phyloP scores from a whole-genome alignment of 2,113 vertebrate genomes.

The Lepus americanus region DNA sequence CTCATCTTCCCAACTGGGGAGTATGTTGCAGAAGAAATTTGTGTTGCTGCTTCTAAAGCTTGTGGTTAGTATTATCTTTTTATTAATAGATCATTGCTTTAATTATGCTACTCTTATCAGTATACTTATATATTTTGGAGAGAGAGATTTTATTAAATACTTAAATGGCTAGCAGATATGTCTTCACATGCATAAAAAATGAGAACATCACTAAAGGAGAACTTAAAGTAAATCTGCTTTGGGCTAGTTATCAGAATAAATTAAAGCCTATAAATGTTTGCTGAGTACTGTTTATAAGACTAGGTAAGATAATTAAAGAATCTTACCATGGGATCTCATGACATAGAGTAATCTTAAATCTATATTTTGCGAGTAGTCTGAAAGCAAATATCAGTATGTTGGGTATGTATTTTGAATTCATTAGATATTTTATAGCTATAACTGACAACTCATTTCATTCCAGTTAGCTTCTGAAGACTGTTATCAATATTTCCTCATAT shows the following conservation, averaged over 20 bases:
- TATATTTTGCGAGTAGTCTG: neutral
- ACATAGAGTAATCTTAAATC: neutral
- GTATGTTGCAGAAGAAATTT: slow-evolving; percentile 95
- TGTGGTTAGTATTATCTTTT: slow-evolving; percentile 91
- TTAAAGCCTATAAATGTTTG: neutral
- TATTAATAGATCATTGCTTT: slow-evolving; percentile 9
- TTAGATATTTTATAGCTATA: neutral
- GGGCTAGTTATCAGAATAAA: neutral
- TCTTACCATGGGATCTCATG: neutral
- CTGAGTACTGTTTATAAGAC: neutral
- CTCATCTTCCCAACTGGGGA: slow-evolving; percentile 92
- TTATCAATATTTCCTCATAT: neutral
- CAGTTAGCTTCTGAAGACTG: neutral
- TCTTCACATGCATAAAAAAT: slow-evolving; percentile 29
- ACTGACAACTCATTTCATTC: neutral
- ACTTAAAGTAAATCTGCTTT: slow-evolving; percentile 23
- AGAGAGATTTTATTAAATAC: neutral
- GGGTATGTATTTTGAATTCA: slow-evolving; percentile 19
- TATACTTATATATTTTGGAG: neutral
- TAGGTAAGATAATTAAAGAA: neutral
- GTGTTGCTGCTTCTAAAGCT: slow-evolving; percentile 93
- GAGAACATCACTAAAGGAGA: neutral
- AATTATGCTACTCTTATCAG: slow-evolving; percentile 34
- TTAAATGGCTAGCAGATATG: neutral
- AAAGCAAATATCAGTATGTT: neutral